These are phyloP conservation scores for Oophaga sylvatica DNA, from an alignment of 2,797 vertebrate genomes.

Conservation along the genomic window DNA sequence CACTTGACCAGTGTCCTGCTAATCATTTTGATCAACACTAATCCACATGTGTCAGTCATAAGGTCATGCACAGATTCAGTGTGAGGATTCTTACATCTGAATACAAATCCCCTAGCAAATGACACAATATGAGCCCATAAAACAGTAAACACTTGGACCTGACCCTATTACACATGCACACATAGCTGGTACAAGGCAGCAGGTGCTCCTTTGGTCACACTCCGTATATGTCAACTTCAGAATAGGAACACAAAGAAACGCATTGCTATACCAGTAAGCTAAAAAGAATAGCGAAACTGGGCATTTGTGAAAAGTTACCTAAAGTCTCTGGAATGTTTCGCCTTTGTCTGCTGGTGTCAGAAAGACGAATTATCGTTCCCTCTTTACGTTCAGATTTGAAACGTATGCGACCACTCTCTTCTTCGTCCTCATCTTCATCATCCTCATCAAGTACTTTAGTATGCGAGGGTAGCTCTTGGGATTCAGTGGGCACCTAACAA, in stretches of 20 bases:
- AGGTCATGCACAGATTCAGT: too few species aligned
- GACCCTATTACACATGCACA: too few species aligned
- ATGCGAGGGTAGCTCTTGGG: constrained; percentile 78
- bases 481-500: constrained; percentile 68
- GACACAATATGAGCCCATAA: too few species aligned
- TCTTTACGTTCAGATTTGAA: constrained; percentile 97
- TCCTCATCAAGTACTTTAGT: constrained; percentile 92
- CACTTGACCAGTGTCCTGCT: too few species aligned
- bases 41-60: too few species aligned
- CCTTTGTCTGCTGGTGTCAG: constrained; percentile 86
- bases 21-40: too few species aligned
- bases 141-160: too few species aligned
- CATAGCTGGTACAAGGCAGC: too few species aligned
- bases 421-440: constrained; percentile 91
- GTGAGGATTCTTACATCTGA: too few species aligned
- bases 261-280: too few species aligned
- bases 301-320: constrained; percentile 73
- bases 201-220: too few species aligned
- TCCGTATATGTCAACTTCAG: neutral
- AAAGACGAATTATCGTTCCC: constrained; percentile 87
- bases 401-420: constrained; percentile 88
- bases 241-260: neutral
- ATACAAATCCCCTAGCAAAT: too few species aligned
- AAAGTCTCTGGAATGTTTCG: constrained; percentile 97
- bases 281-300: neutral